Base-by-base conservation (phyloP, 2,797 vertebrate genomes). In the Clarias laeviceps region DNA sequence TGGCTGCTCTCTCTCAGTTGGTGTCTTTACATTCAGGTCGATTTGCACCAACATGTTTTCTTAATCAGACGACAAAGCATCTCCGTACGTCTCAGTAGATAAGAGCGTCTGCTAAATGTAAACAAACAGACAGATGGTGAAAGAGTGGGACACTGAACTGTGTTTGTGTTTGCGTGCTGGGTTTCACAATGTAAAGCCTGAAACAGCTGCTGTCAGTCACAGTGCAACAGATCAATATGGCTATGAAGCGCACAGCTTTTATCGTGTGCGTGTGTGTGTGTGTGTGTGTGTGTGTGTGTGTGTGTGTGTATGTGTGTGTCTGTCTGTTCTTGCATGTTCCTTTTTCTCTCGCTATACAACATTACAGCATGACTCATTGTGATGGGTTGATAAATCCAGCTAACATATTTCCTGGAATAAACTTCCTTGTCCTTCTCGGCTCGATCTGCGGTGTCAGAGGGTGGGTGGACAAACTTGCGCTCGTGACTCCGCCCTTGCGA, bases 131-230 rank as follows among this genome's bases (percentile, higher is more conserved):
- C 70, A 76, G 82, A 76, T 57, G 29, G 15, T 69, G 72, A n/a
- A 78, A 79, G 56, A 68, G 5, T 24, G 1, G 40, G 32, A 85
- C 12, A 40, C 50, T n/a, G 17, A 40, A n/a, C 15, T 17, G 37
- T 64, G 70, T 81, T 59, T 79, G 64, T 37, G 56, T 57, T 57
- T 37, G 78, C 32, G 76, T 27, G 73, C 24, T 64, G 70, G 37
- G 73, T 87, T 84, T 76, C 64, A 83, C 77, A 92, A 61, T 61
- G 22, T 37, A 59, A 77, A 34, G 29, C 24, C 18, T 5, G 2
- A 78, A 92, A 89, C 82, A 90, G 91, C 92, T 91, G 90, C 89
- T 89, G 85, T 90, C 88, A 86, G 90, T 89, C 91, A 88, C 91
- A 54, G 87, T 82, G 87, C 83, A 88, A 85, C 68, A 82, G 84